Percentiles rank a stretch among this genome's conserved stretches.
Conservation (phyloP, 2,797 vertebrate species). For the Neosalanx taihuensis region DNA sequence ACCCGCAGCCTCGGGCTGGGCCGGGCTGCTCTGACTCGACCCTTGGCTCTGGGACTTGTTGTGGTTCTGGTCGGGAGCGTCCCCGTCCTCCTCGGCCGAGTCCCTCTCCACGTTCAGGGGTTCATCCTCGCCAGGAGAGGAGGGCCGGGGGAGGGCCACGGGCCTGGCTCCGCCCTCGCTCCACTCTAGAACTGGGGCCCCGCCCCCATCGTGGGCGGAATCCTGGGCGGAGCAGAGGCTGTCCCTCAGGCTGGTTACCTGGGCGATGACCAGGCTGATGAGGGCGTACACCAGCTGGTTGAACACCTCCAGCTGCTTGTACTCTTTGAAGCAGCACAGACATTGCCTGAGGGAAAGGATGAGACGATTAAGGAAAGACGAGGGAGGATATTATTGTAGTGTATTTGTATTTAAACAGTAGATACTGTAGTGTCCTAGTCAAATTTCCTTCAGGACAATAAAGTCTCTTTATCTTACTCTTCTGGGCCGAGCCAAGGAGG, state of each 20-base stretch:
- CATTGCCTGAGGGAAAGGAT: slow-evolving; percentile 82
- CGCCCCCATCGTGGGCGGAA: slow-evolving; percentile 23
- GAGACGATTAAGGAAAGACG: not conserved
- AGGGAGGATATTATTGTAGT: not conserved
- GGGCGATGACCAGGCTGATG: slow-evolving; percentile 96
- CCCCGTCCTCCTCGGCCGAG: slow-evolving; percentile 80
- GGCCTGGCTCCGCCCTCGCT: slow-evolving; percentile 73
- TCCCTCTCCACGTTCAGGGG: slow-evolving; percentile 89
- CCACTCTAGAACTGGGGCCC: slow-evolving; percentile 47
- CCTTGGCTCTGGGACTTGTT: slow-evolving; percentile 61
- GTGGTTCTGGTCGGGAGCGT: slow-evolving; percentile 63
- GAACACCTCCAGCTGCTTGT: slow-evolving; percentile 99
- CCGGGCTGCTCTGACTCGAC: slow-evolving; percentile 48
- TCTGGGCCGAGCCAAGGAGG: not conserved
- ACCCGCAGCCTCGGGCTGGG: slow-evolving; percentile 74
- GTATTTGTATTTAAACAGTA: too few species aligned
- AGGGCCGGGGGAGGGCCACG: slow-evolving; percentile 65
- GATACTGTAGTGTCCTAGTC: too few species aligned
- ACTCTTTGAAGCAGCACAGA: slow-evolving; percentile 99
- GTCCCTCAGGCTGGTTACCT: slow-evolving; percentile 94
- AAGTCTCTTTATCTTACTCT: too few species aligned
- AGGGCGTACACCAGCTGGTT: slow-evolving; percentile 98
- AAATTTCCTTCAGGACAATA: too few species aligned
- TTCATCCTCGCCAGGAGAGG: slow-evolving; percentile 82
- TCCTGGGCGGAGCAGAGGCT: slow-evolving; percentile 80